Evolutionary conservation across 2,113 vertebrate genomes (phyloP), one percentile per base, ranked within the genome.

Genomic region (Charadrius vociferus): DNA sequence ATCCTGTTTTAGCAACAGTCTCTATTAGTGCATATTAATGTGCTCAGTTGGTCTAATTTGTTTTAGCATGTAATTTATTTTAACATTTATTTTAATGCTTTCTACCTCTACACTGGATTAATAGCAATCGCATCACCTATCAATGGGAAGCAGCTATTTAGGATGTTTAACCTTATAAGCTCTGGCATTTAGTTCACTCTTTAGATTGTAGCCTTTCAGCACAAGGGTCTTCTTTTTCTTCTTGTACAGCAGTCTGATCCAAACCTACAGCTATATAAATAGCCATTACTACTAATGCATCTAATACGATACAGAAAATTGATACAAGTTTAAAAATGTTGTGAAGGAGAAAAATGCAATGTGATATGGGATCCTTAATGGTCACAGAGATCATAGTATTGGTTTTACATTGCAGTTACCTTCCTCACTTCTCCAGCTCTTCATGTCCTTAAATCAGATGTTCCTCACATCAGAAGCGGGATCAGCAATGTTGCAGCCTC

Each of bases 61-160:
- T 93, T 93, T 97, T 81, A 86, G 71, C 81, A 34, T 67, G 65
- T 77, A 84, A 92, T 96, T 94, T 92, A 58, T 91, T 94, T 95
- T 94, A 94, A 68, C 66, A 37, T 88, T 80, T 95, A 72, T 95
- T 95, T 92, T 95, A 96, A 92, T 3, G 0, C 85, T 97, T 96
- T 96, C 85, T 93, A 36, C 29, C 17, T 87, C 92, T 86, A 39
- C 36, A 22, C 19, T 79, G 67, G 21, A 53, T 81, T 93, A 86
- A 78, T 55, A 93, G 68, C 43, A 74, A 88, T 72, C 77, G 81
- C 72, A 52, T 81, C 63, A 41, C 24, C 73, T 86, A 7, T 87
- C 24, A 22, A 21, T 67, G 67, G 71, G 65, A 93, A 43, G 66
- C 70, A 89, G n/a, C 39, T 85, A 6, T 81, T 89, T 79, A 75